Evolutionary conservation across 2,888 invertebrate species (phyloP).

Genomic region (Thymelicus lineola): DNA sequence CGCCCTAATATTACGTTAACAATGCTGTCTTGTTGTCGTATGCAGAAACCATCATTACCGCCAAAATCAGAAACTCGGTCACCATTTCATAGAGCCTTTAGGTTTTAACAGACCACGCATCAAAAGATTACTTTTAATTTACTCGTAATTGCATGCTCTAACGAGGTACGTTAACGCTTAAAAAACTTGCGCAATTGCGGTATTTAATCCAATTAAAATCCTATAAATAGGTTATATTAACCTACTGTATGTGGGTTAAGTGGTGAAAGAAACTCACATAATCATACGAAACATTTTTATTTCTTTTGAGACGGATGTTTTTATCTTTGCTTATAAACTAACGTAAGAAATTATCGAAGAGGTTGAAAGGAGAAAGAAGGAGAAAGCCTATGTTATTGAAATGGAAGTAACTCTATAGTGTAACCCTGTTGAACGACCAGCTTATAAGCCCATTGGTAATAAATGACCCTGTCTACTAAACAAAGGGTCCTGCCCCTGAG

Average conservation of each 20-base stretch:
- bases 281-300: background rate
- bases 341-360: background rate
- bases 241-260: background rate
- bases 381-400: background rate
- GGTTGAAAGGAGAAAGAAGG: background rate
- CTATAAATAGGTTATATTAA: constrained; percentile 1
- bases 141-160: background rate
- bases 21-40: too few species aligned
- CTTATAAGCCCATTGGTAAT: too few species aligned
- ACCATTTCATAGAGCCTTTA: too few species aligned
- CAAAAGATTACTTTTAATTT: background rate
- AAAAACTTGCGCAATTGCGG: background rate
- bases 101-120: too few species aligned
- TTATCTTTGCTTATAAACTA: background rate
- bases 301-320: background rate
- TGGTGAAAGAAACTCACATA: background rate
- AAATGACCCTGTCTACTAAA: too few species aligned
- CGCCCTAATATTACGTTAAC: too few species aligned
- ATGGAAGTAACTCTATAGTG: background rate
- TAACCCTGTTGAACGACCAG: too few species aligned
- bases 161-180: background rate
- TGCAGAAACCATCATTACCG: too few species aligned
- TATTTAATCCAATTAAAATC: background rate
- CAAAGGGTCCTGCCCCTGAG: too few species aligned
- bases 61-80: too few species aligned